Evolutionary conservation across 2,888 invertebrate genomes (phyloP).

Genomic region (Caenorhabditis zanzibari): DNA sequence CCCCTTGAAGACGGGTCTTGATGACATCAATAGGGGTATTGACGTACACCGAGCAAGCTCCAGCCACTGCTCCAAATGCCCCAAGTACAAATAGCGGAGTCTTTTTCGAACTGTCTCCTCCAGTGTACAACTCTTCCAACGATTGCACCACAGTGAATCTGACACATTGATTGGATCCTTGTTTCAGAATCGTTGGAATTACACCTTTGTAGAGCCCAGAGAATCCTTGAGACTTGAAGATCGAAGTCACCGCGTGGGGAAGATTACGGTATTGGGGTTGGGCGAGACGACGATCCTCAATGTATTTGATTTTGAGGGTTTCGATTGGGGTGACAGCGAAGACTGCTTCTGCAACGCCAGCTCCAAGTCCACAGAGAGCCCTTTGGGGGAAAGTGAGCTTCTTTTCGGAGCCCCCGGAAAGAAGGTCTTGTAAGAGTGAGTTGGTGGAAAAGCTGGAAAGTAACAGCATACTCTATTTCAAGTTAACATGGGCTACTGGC

Average conservation of each 20-base stretch:
- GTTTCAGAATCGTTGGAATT: not conserved
- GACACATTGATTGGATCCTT: not conserved
- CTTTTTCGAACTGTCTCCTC: not conserved
- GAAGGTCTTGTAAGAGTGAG: not conserved
- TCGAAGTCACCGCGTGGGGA: not conserved
- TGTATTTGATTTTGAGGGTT: not conserved
- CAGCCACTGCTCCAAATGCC: not conserved
- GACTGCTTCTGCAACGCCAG: not conserved
- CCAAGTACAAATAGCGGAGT: not conserved
- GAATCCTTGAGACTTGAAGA: not conserved
- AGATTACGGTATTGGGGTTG: not conserved
- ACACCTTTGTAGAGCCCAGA: not conserved
- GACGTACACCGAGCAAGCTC: not conserved
- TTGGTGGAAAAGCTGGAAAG: not conserved
- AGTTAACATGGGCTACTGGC: no score
- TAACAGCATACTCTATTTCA: no score
- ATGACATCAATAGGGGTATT: not conserved
- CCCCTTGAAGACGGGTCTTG: not conserved
- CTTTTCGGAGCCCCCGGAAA: not conserved
- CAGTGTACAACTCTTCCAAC: not conserved
- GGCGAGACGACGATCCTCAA: not conserved
- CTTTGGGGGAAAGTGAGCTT: not conserved
- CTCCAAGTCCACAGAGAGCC: not conserved
- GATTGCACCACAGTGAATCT: not conserved
- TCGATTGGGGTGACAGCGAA: not conserved